These are phyloP conservation scores for Chrysochloris asiatica DNA, from an alignment of 2,113 vertebrate species.

Conservation along the genomic window DNA sequence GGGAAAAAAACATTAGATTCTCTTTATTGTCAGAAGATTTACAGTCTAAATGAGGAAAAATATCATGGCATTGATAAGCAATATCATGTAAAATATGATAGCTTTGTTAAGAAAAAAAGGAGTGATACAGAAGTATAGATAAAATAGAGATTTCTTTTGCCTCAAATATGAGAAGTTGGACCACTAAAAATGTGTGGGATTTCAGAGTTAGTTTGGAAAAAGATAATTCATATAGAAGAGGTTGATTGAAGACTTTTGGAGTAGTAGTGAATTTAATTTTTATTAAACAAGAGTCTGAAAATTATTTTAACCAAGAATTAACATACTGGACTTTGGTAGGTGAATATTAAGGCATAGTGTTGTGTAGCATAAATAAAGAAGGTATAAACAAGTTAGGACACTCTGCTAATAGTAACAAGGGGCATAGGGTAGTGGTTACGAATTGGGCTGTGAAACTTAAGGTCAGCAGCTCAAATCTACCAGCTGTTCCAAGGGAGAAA, in stretches of 20 bases:
- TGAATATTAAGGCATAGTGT: neutral
- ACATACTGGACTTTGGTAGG: neutral
- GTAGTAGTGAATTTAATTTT: neutral
- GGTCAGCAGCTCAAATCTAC: too few relatives aligned
- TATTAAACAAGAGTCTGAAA: neutral
- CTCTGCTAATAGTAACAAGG: neutral
- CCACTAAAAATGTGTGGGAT: neutral
- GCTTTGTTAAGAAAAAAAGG: neutral
- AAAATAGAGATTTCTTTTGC: slow-evolving; percentile 21
- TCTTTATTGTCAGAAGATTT: neutral
- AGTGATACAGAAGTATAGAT: neutral
- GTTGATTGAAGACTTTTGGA: neutral
- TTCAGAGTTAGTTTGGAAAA: neutral
- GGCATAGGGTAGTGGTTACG: too few relatives aligned
- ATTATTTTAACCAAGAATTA: neutral
- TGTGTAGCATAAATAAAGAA: neutral
- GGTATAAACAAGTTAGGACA: neutral
- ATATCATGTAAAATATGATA: neutral
- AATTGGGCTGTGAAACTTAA: too few relatives aligned
- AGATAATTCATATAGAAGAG: neutral
- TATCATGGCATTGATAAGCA: neutral
- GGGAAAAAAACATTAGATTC: neutral
- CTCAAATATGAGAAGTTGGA: neutral
- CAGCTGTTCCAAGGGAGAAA: too few relatives aligned
- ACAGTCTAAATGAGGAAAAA: neutral